A percentile compares a stretch with the other conserved stretches of the same genome.
Conservation (phyloP, 2,797 vertebrate genomes). For the Danionella dracula region DNA sequence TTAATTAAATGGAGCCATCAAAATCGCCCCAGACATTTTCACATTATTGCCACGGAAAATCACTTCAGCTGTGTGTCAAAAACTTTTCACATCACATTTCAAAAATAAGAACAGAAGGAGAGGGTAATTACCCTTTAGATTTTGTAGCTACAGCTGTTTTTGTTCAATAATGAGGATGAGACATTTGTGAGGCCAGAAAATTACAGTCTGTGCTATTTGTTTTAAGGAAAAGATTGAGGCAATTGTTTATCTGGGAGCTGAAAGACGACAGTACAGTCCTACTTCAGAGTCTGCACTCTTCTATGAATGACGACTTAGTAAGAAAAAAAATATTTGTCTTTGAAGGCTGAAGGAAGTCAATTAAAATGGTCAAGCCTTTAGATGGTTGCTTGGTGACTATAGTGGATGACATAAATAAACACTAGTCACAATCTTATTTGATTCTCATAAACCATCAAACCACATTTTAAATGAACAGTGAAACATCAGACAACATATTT, state of each 20-base stretch:
- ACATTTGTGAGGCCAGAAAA: neutral
- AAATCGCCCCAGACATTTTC: neutral
- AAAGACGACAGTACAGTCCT: too few species aligned
- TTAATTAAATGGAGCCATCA: neutral
- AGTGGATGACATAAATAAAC: too few species aligned
- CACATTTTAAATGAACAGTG: too few species aligned
- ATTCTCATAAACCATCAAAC: too few species aligned
- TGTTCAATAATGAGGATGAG: neutral
- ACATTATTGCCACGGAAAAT: neutral
- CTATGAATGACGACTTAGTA: too few species aligned
- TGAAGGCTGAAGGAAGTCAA: too few species aligned
- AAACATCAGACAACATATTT: too few species aligned
- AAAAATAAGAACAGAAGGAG: neutral
- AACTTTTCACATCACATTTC: neutral
- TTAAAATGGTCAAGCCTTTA: too few species aligned
- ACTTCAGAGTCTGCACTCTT: too few species aligned
- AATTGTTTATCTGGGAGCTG: slow-evolving; percentile 1
- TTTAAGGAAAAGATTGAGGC: slow-evolving; percentile 26
- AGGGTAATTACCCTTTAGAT: neutral
- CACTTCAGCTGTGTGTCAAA: neutral
- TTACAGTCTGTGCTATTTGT: slow-evolving; percentile 2
- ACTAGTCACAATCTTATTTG: too few species aligned
- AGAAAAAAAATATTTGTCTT: too few species aligned
- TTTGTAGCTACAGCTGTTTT: neutral
- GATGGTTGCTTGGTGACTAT: too few species aligned